Conservation (phyloP, 2,888 invertebrate species). For the Acholoe squamosa region DNA sequence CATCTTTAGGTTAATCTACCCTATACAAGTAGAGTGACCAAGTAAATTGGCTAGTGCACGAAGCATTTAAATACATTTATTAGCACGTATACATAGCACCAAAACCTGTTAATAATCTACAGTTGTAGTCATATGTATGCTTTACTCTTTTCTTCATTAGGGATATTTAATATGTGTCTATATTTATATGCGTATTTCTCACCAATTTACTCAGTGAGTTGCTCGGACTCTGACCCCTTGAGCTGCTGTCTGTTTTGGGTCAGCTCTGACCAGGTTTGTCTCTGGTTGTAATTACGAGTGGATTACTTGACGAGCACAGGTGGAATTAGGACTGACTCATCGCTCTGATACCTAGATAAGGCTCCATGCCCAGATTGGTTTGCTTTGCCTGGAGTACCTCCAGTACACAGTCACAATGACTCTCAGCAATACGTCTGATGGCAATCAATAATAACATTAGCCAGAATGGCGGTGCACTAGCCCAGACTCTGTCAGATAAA, state of each 20-base stretch:
- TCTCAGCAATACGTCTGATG: background rate
- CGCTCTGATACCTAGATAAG: slow-evolving; percentile 22
- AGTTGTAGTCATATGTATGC: too few relatives aligned
- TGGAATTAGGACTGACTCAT: slow-evolving; percentile 32
- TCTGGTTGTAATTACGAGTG: background rate
- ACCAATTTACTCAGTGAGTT: too few relatives aligned
- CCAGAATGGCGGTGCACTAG: background rate
- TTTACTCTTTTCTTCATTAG: too few relatives aligned
- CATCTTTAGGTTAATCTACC: too few relatives aligned
- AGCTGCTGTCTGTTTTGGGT: background rate
- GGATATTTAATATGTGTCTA: too few relatives aligned
- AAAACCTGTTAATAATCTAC: too few relatives aligned
- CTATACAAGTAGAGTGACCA: too few relatives aligned
- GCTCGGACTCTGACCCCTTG: slow-evolving; percentile 6
- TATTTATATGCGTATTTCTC: too few relatives aligned
- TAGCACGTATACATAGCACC: too few relatives aligned
- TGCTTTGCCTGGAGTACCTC: background rate
- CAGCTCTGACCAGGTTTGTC: background rate
- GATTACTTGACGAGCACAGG: background rate
- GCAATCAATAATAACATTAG: slow-evolving; percentile 36
- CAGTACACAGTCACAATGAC: background rate
- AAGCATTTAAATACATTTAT: too few relatives aligned
- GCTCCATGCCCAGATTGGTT: background rate
- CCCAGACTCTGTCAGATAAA: slow-evolving; percentile 1
- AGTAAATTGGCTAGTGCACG: too few relatives aligned